Percentiles rank a stretch among this genome's conserved stretches.
Evolutionary conservation across 2,888 invertebrate species (phyloP).

Genomic region (Galeopsomyia nigrocyanea): DNA sequence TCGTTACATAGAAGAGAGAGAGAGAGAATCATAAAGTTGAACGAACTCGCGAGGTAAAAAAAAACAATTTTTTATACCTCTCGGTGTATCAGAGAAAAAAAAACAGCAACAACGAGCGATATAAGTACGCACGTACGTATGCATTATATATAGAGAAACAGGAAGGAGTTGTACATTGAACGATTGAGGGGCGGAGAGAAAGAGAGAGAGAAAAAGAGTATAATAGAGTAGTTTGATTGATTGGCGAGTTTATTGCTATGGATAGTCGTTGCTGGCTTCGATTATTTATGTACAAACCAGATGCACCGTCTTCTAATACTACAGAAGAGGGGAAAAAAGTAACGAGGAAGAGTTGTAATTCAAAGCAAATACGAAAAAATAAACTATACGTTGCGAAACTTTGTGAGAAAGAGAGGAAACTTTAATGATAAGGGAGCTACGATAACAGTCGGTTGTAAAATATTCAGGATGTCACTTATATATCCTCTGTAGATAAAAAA

Average conservation of each 20-base stretch:
- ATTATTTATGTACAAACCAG: slow-evolving; percentile 28
- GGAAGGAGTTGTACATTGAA: slow-evolving; percentile 29
- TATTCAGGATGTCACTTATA: too few species aligned
- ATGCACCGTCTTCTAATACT: not conserved
- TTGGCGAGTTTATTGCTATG: slow-evolving; percentile 34
- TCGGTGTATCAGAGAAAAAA: not conserved
- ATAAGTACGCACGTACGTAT: too few species aligned
- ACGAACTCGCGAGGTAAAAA: not conserved
- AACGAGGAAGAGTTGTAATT: slow-evolving; percentile 7
- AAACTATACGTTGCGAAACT: too few species aligned
- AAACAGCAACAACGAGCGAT: too few species aligned
- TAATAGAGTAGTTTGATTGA: slow-evolving; percentile 42
- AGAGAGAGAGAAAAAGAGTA: slow-evolving; percentile 15
- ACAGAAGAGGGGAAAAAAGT: not conserved
- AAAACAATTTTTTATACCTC: not conserved
- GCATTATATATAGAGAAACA: slow-evolving; percentile 14
- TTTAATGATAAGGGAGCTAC: too few species aligned
- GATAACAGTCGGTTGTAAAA: too few species aligned
- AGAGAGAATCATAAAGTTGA: not conserved
- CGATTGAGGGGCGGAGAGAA: slow-evolving; percentile 26
- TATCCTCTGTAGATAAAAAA: too few species aligned
- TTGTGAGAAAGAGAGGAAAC: too few species aligned
- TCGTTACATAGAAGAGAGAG: slow-evolving; percentile 2
- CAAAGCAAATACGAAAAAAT: not conserved
- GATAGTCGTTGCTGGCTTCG: not conserved